A percentile compares a stretch with the other conserved stretches of the same genome.
Conservation (phyloP, 1,140 invertebrate species). For the Drosophila dunni region DNA sequence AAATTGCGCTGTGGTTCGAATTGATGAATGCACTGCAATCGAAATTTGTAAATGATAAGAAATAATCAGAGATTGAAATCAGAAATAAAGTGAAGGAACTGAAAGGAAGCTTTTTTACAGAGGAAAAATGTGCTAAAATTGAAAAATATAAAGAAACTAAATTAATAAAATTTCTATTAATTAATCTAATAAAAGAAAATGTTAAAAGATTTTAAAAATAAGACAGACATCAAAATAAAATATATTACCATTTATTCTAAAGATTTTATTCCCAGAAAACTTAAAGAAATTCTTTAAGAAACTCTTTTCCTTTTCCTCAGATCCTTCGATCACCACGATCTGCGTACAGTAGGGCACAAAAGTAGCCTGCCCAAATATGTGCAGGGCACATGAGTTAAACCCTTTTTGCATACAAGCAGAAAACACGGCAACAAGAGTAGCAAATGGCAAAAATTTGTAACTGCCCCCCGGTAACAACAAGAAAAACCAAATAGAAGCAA, state of each 20-base stretch:
- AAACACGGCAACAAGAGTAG: constrained; percentile 58
- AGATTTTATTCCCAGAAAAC: too few species aligned
- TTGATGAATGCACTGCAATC: constrained; percentile 34
- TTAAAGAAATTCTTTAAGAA: too few species aligned
- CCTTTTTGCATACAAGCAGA: constrained; percentile 53
- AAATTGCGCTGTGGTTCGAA: constrained; percentile 34
- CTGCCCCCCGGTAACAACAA: constrained; percentile 66
- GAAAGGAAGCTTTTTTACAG: too few species aligned
- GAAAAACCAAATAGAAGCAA: constrained; percentile 39
- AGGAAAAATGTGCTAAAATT: background rate
- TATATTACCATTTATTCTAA: too few species aligned
- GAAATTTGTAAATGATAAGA: background rate
- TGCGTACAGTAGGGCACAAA: constrained; percentile 45
- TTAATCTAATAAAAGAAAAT: too few species aligned
- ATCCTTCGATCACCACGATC: background rate
- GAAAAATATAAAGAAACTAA: background rate
- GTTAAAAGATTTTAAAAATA: too few species aligned
- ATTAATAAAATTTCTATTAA: too few species aligned
- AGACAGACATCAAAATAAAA: too few species aligned
- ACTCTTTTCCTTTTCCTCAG: background rate
- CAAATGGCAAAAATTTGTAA: constrained; percentile 58
- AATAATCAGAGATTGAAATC: background rate
- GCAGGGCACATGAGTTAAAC: constrained; percentile 51
- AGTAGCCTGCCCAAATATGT: constrained; percentile 18
- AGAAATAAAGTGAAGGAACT: background rate